phyloP scores from a whole-genome alignment of 2,113 vertebrate species.

The Amblyornis subalaris region DNA sequence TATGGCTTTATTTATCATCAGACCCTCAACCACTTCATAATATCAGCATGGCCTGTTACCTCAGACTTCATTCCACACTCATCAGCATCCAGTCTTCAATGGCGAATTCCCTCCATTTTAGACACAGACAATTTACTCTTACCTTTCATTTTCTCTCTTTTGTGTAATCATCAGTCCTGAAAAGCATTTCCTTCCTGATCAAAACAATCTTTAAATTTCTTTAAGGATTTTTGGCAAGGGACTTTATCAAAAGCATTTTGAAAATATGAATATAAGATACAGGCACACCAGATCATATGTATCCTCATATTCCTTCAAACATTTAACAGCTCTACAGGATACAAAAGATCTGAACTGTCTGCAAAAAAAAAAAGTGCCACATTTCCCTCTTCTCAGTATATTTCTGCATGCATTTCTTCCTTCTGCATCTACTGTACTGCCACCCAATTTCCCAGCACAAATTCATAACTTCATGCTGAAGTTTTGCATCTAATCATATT shows the following conservation, averaged over 20 bases:
- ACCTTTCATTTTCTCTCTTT: not conserved
- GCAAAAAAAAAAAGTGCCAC: not conserved
- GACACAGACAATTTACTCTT: not conserved
- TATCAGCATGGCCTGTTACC: not conserved
- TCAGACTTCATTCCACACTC: not conserved
- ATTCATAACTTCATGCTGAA: not conserved
- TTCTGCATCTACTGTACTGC: not conserved
- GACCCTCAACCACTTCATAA: not conserved
- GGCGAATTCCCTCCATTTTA: not conserved
- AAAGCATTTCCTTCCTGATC: not conserved
- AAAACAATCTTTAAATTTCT: not conserved
- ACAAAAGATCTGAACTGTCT: not conserved
- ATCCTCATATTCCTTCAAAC: not conserved
- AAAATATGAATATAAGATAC: not conserved
- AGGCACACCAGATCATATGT: not conserved
- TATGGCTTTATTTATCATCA: not conserved
- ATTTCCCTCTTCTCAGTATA: not conserved
- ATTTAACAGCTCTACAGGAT: not conserved
- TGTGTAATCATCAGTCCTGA: not conserved
- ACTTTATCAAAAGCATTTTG: not conserved
- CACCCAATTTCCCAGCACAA: not conserved
- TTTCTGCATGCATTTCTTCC: not conserved
- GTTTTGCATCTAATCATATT: not conserved
- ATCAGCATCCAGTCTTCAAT: not conserved
- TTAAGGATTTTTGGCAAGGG: not conserved